Base-by-base conservation (phyloP, 1,140 invertebrate genomes). In the Trachelipus rathkii region DNA sequence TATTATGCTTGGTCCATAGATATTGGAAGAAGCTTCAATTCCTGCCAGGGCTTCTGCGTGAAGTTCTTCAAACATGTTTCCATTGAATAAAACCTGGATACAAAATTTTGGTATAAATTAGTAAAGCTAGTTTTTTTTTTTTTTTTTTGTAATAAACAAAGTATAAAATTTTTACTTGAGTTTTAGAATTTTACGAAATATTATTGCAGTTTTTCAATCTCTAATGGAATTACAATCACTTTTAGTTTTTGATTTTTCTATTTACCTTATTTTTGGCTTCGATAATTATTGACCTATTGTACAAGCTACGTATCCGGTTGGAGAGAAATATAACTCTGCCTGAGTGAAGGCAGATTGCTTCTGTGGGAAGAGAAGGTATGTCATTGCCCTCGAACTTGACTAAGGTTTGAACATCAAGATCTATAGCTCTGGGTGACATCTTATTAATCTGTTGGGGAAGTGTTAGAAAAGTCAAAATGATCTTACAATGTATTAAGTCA, bases 201-300 rank as follows among this genome's bases (percentile, higher is more conserved):
- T 33, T 33, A 33, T 33, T 33, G 33, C 33, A 33, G 33, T 33
- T 33, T 33, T 33, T 33, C 33, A 33, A 6, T 33, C 33, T 33
- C 33, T 3, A 3, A 33, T 33, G 33, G 6, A 3, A 33, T 33
- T 33, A 6, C 6, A 33, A 33, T 33, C 6, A 33, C 33, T 33
- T 33, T 33, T 33, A 33, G 1, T 33, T 33, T 33, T 33, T 33
- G 6, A 1, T 33, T 33, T 33, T 33, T 33, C 10, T 21, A 70
- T 13, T 13, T 24, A 70, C 68, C 0, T 88, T 85, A 0, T 90
- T 90, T n/a, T 85, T 84, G 0, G 88, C 87, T 8, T 83, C 85
- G 19, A 92, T 85, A 78, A 88, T 87, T 81, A 92, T 91, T 0
- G 88, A 88, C 78, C 91, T 89, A 21, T 88, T 87, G 72, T 91